Conservation (phyloP, 2,113 vertebrate species). For the Toxostoma redivivum region DNA sequence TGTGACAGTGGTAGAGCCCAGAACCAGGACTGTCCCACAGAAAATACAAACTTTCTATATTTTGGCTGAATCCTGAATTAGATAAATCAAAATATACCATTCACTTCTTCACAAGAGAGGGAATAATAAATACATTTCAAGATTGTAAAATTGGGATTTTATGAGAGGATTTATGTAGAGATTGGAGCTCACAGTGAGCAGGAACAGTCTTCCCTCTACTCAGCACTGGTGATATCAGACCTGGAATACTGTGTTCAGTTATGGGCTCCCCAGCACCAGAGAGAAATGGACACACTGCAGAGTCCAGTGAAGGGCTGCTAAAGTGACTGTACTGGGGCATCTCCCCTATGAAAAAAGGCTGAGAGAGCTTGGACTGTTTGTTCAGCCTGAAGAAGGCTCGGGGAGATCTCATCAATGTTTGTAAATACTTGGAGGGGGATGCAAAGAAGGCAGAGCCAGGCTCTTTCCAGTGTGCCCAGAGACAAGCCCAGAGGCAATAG, state of each 20-base stretch:
- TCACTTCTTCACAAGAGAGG: not conserved
- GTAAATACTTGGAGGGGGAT: not conserved
- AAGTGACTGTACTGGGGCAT: not conserved
- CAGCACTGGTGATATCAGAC: not conserved
- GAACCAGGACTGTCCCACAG: not conserved
- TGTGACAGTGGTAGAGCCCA: not conserved
- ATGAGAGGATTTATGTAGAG: not conserved
- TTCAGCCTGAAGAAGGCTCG: not conserved
- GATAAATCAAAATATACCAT: not conserved
- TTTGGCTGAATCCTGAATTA: not conserved
- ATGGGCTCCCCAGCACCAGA: not conserved
- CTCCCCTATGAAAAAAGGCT: not conserved
- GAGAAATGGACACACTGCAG: not conserved
- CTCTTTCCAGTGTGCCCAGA: not conserved
- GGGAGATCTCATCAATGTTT: not conserved
- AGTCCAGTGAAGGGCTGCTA: not conserved
- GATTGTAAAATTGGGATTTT: not conserved
- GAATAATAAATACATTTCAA: not conserved
- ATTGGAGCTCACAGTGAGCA: not conserved
- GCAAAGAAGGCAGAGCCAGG: not conserved
- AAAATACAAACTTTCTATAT: not conserved
- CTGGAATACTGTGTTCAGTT: not conserved
- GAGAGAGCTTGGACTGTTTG: not conserved
- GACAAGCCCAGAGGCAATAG: not conserved
- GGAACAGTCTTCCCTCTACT: not conserved